Percentiles rank a stretch among this genome's conserved stretches.
Evolutionary conservation across 1,140 invertebrate species (phyloP).

Genomic region (Drosophila mojavensis): DNA sequence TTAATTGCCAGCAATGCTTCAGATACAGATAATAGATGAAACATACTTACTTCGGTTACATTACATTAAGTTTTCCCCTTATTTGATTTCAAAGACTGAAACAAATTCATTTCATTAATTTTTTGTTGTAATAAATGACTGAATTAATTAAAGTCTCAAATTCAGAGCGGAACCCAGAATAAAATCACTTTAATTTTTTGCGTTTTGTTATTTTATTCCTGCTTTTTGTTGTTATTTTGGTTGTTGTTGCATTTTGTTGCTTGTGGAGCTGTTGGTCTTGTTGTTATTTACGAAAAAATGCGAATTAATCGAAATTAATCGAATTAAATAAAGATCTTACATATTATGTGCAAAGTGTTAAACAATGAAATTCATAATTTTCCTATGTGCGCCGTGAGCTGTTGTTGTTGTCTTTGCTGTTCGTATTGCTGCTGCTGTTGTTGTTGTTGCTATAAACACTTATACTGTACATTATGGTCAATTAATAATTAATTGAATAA

Average conservation of each 20-base stretch:
- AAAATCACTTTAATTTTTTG: slow-evolving; percentile 9
- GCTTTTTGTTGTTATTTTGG: slow-evolving; percentile 54
- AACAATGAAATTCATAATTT: slow-evolving; percentile 65
- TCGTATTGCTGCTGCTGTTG: slow-evolving; percentile 27
- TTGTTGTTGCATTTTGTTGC: slow-evolving; percentile 68
- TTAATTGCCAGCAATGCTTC: no score
- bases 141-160: no score
- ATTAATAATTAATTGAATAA: slow-evolving; percentile 54
- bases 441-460: slow-evolving; percentile 26
- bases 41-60: no score
- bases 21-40: no score
- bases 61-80: no score
- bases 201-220: slow-evolving; percentile 38
- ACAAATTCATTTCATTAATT: no score
- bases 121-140: no score
- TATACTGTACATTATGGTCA: slow-evolving; percentile 78
- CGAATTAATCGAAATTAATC: no score
- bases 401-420: slow-evolving; percentile 22
- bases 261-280: slow-evolving; percentile 45
- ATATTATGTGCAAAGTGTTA: slow-evolving; percentile 62
- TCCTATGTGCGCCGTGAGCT: slow-evolving; percentile 29
- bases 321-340: slow-evolving; percentile 68
- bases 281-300: slow-evolving; percentile 74
- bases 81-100: no score
- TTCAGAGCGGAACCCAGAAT: neutral